Evolutionary conservation across 2,888 invertebrate genomes (phyloP), one percentile per base, ranked within the genome.

Genomic region (Hypsopygia costalis): DNA sequence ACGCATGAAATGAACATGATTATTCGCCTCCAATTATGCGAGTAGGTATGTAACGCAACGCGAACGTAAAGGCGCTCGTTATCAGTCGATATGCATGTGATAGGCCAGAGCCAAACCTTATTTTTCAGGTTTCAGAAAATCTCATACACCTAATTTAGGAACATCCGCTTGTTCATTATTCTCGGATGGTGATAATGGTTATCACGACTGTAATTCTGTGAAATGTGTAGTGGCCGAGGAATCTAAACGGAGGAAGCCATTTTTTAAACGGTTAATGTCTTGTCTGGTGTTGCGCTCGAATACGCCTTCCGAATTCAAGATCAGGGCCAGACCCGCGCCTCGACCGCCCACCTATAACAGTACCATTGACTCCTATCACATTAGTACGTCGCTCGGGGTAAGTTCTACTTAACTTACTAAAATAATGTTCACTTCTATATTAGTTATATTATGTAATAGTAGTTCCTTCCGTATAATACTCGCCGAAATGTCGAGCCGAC

Each of bases 321-420:
- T 66, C 8, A 16, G 16, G 4, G 16, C 16, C 2, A 46, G 55
- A 0, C 41, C 22, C 6, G 36, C 30, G 1, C 52, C 44, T 0
- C 39, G 34, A 1, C 46, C 43, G 1, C 20, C 51, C 0, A 68
- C 52, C 29, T 40, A 52, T 8, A 63, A 69, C 11, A 80, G 69
- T 47, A 75, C 85, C 0, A 45, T 77, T 10, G 81, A 83, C 48
- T 82, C 83, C 0, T 86, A 86, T 49, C 70, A 81, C 41, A 72
- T 86, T 20, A 82, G 65, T 46, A 73, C 80, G 20, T 81, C 83
- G 1, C 63, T 82, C 40, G 79, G 69, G 40, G 85, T 83, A 54
- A 74, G 81, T 65, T 43, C n/a, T 36, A 11, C 12, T 30, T n/a
- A n/a, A n/a, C n/a, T n/a, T n/a, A n/a, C n/a, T n/a, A n/a, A n/a